These are phyloP conservation scores for Trachymyrmex septentrionalis DNA, from an alignment of 1,140 invertebrate genomes.

Conservation along the genomic window DNA sequence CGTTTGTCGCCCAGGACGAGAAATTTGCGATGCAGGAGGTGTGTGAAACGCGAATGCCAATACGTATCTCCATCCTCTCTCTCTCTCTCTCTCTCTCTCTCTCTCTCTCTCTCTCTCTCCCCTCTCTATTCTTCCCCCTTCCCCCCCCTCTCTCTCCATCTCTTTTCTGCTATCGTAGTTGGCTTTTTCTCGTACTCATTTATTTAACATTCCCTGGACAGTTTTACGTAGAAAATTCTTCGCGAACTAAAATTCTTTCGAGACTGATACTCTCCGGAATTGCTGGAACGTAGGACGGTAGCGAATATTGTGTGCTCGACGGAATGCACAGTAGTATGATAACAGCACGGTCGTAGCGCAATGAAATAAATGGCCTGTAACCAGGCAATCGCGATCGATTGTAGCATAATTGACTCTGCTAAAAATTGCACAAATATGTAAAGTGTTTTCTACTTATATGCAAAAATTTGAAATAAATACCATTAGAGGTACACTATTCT, in stretches of 20 bases:
- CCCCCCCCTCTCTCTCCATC: not conserved
- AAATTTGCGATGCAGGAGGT: conserved; percentile 58
- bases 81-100: not conserved
- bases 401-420: not conserved
- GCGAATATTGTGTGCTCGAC: conserved; percentile 20
- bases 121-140: not conserved
- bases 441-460: not conserved
- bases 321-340: conserved; percentile 24
- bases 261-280: conserved; percentile 40
- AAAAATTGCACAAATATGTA: not conserved
- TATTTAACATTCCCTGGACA: conserved; percentile 45
- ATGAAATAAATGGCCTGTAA: conserved; percentile 2
- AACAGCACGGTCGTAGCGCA: not conserved
- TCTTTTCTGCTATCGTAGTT: not conserved
- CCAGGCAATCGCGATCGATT: conserved; percentile 4
- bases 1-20: conserved; percentile 58
- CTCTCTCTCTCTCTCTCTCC: not conserved
- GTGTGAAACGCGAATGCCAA: conserved; percentile 42
- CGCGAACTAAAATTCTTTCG: conserved; percentile 36
- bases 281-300: conserved; percentile 30
- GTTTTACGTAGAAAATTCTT: conserved; percentile 41
- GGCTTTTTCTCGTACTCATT: conserved; percentile 35
- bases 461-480: not conserved
- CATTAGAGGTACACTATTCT: not conserved
- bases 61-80: not conserved